Percentiles rank a stretch among this genome's conserved stretches.
phyloP scores from a whole-genome alignment of 2,888 invertebrate species.

The Globia sparganii region DNA sequence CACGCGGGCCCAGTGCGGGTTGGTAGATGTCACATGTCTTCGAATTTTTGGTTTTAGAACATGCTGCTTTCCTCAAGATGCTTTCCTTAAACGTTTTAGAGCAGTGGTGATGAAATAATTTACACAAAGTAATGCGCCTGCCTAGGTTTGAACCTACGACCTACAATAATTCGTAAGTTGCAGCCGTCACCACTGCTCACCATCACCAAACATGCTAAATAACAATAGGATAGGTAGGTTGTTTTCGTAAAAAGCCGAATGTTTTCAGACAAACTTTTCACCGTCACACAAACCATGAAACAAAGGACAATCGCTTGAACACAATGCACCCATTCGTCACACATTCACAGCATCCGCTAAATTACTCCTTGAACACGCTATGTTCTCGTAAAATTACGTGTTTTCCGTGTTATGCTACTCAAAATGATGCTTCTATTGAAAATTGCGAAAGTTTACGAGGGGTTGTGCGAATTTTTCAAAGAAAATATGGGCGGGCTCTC shows the following conservation, averaged over 20 bases:
- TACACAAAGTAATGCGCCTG: too few relatives aligned
- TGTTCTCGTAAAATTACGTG: slow-evolving; percentile 37
- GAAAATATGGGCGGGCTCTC: slow-evolving; percentile 64
- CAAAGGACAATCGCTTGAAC: slow-evolving; percentile 27
- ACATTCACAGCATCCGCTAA: slow-evolving; percentile 14
- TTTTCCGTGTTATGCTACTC: slow-evolving; percentile 34
- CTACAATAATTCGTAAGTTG: background rate
- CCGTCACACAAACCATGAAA: slow-evolving; percentile 21
- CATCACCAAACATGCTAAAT: background rate
- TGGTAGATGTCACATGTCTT: background rate
- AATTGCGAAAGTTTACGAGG: slow-evolving; percentile 70
- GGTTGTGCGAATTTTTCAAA: slow-evolving; percentile 66
- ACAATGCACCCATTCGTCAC: slow-evolving; percentile 32
- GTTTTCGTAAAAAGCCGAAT: background rate
- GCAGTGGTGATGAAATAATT: background rate
- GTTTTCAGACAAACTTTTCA: slow-evolving; percentile 26
- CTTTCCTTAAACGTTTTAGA: background rate
- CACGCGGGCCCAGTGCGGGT: background rate
- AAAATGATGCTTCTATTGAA: slow-evolving; percentile 62
- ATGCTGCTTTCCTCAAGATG: background rate
- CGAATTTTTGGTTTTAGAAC: background rate
- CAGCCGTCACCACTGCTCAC: background rate
- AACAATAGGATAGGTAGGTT: background rate
- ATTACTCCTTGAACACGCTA: slow-evolving; percentile 34
- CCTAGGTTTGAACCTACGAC: background rate